phyloP scores from a whole-genome alignment of 53 echinoderm and acorn worm genomes.

The Luidia sarsii region DNA sequence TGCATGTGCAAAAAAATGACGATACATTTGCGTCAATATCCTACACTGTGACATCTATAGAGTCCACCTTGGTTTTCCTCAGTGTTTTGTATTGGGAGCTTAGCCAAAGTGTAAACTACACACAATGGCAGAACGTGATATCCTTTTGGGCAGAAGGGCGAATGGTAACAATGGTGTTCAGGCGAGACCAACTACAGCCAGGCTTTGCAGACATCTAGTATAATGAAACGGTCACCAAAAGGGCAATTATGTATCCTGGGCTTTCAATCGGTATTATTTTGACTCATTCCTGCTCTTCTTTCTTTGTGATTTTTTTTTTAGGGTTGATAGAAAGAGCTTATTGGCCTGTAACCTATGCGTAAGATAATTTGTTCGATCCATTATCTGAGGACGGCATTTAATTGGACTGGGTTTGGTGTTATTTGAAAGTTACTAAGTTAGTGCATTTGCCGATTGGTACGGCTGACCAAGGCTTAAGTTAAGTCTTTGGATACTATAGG shows the following conservation, averaged over 20 bases:
- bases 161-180: slow-evolving; percentile 23
- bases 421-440: neutral
- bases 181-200: neutral
- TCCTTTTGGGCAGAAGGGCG: slow-evolving; percentile 25
- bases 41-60: no score
- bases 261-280: slow-evolving; percentile 36
- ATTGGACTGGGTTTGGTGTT: neutral
- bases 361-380: slow-evolving; percentile 23
- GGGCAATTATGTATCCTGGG: slow-evolving; percentile 5
- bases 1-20: neutral
- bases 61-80: neutral
- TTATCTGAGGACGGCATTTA: slow-evolving; percentile 18
- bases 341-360: slow-evolving; percentile 5
- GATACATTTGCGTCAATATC: neutral
- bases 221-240: slow-evolving; percentile 6
- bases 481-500: no score
- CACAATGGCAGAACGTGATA: slow-evolving; percentile 13
- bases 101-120: slow-evolving; percentile 14
- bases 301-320: neutral
- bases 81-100: slow-evolving; percentile 9
- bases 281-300: neutral
- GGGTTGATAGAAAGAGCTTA: neutral
- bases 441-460: slow-evolving; percentile 4
- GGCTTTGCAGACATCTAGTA: slow-evolving; percentile 16
- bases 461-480: neutral